Evolutionary conservation across 2,797 vertebrate species (phyloP).

Genomic region (Cichlasoma orientale): DNA sequence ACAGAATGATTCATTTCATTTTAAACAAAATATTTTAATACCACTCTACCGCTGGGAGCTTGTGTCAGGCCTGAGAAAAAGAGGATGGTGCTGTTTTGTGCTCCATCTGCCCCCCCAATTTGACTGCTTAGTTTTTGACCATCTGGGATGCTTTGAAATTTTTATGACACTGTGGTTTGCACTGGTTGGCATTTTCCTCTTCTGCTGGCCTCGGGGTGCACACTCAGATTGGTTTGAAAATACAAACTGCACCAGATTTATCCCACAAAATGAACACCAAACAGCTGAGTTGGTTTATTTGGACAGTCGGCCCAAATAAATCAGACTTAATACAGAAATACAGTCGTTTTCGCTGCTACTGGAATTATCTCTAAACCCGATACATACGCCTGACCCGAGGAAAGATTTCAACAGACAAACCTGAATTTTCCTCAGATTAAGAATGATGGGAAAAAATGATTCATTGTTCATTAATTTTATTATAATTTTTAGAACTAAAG

Average conservation of each 20-base stretch:
- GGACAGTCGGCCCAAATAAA: background rate
- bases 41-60: slow-evolving; percentile 13
- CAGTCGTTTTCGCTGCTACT: background rate
- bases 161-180: slow-evolving; percentile 43
- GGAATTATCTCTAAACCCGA: background rate
- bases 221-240: slow-evolving; percentile 7
- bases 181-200: slow-evolving; percentile 33
- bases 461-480: fast-evolving
- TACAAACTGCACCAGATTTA: slow-evolving; percentile 14
- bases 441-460: background rate
- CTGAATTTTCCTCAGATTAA: background rate
- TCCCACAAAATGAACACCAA: background rate
- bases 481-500: background rate
- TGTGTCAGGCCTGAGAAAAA: slow-evolving; percentile 13
- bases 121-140: slow-evolving; percentile 4
- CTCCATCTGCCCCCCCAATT: slow-evolving; percentile 18
- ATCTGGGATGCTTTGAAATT: slow-evolving; percentile 50
- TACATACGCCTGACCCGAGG: background rate
- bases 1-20: background rate
- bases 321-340: background rate
- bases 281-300: background rate
- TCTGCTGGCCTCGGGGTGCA: slow-evolving; percentile 18
- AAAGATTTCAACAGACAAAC: background rate
- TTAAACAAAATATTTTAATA: slow-evolving; percentile 5
- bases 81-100: slow-evolving; percentile 13